A percentile compares a stretch with the other conserved stretches of the same genome.
These are phyloP conservation scores for Amblyornis subalaris DNA, from an alignment of 2,113 vertebrate species.

Conservation along the genomic window DNA sequence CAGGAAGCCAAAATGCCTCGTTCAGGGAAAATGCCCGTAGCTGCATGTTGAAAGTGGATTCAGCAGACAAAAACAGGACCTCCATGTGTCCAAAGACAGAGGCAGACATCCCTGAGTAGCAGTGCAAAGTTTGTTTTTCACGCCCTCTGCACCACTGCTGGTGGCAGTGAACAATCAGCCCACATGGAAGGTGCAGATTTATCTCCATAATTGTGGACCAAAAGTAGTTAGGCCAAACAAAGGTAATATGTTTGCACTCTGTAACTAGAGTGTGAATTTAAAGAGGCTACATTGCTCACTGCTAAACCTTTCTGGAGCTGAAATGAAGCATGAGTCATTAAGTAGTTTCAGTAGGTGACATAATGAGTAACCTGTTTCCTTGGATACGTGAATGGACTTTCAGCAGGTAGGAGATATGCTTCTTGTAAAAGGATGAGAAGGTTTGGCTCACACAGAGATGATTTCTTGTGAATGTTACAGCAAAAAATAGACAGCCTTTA, in stretches of 20 bases:
- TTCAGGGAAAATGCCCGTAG: background rate
- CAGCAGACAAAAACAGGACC: background rate
- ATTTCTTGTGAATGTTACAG: background rate
- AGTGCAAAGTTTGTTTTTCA: background rate
- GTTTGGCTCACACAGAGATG: background rate
- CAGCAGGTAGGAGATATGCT: conserved; percentile 26
- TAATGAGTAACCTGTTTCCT: conserved; percentile 49
- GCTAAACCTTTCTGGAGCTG: background rate
- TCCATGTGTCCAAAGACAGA: background rate
- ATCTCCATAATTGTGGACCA: rapidly evolving
- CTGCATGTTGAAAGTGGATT: background rate
- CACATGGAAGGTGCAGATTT: background rate
- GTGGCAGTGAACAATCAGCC: background rate
- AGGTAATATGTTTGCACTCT: background rate
- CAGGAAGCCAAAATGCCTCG: background rate
- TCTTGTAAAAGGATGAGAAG: conserved; percentile 19
- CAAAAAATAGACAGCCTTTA: background rate
- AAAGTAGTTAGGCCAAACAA: background rate
- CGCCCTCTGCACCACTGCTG: background rate
- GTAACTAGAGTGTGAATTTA: background rate
- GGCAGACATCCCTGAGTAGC: background rate
- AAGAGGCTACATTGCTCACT: background rate
- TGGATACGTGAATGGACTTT: conserved; percentile 35
- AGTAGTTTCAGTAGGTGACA: conserved; percentile 28
- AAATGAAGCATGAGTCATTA: conserved; percentile 44